Base-by-base conservation (phyloP, 2,888 invertebrate genomes). In the Girardia tigrina region DNA sequence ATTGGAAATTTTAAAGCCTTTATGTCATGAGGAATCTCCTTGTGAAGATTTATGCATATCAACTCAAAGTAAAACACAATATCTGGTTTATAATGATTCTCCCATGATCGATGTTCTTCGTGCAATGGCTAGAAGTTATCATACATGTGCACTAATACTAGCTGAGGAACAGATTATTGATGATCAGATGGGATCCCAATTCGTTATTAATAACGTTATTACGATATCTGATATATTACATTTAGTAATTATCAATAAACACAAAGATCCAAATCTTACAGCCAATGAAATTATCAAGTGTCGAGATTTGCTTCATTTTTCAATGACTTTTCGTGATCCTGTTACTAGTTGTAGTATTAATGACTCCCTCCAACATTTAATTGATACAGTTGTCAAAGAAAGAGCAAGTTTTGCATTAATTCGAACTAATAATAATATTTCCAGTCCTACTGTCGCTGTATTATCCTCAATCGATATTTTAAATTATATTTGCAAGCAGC, bases 31-130 rank as follows among this genome's bases (percentile, higher is more conserved):
- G n/a, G 56, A 56, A n/a, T 56, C 56, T 8, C n/a, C 56, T n/a
- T 56, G 56, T 56, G 56, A 56, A 56, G 56, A 56, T 56, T 56
- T 56, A 56, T 56, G 56, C 56, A 56, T 56, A 56, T 56, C 56
- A 56, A 56, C 56, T 20, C 2, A 20, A 20, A 56, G n/a, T 56
- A 56, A 56, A 56, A n/a, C n/a, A 4, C 56, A 56, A 56, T 56
- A 56, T 56, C 6, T 56, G 23, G 56, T 56, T 56, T 56, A 56
- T 56, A 56, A 23, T 56, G 20, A 56, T n/a, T 56, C 56, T 20
- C n/a, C 56, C n/a, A 56, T 56, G 4, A n/a, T 56, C 6, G 56
- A 56, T 56, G 56, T 56, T 56, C 56, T 56, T 12, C 56, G 56
- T 20, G 56, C 56, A 56, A 56, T 56, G 56, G 56, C 56, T 4